These are phyloP conservation scores for Eulacestoma nigropectus DNA, from an alignment of 2,113 vertebrate species.

Conservation along the genomic window DNA sequence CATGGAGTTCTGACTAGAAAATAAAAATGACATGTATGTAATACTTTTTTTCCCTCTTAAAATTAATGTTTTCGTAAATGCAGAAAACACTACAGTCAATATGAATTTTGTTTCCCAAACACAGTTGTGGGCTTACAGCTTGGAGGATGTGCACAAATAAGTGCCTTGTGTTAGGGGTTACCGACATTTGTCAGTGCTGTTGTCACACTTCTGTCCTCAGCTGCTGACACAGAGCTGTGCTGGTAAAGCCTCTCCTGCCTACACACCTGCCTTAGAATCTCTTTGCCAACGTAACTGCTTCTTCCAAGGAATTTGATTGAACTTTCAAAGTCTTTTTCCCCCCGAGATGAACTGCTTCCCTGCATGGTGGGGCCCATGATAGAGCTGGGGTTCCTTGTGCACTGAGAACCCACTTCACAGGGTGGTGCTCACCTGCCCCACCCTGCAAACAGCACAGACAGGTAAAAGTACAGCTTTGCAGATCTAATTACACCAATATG, in stretches of 20 bases:
- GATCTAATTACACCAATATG: fast-evolving
- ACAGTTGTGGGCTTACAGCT: fast-evolving
- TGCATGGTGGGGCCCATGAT: neutral
- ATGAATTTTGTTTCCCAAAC: neutral
- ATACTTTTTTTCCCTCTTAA: neutral
- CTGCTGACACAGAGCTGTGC: neutral
- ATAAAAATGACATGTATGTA: neutral
- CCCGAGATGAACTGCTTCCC: neutral
- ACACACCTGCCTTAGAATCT: neutral
- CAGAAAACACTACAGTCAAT: neutral
- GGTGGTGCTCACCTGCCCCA: neutral
- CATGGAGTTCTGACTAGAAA: neutral
- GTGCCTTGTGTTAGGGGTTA: neutral
- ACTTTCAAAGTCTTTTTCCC: neutral
- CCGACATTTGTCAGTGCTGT: fast-evolving
- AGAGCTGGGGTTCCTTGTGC: fast-evolving
- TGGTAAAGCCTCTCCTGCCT: neutral
- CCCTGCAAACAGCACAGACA: neutral
- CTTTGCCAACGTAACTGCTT: neutral
- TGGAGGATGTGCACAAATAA: neutral
- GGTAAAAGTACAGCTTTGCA: neutral
- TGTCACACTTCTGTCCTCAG: neutral
- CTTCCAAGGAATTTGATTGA: neutral
- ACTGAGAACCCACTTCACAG: neutral
- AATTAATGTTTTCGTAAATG: neutral